Evolutionary conservation across 2,113 vertebrate species (phyloP).

Genomic region (Smithornis capensis): DNA sequence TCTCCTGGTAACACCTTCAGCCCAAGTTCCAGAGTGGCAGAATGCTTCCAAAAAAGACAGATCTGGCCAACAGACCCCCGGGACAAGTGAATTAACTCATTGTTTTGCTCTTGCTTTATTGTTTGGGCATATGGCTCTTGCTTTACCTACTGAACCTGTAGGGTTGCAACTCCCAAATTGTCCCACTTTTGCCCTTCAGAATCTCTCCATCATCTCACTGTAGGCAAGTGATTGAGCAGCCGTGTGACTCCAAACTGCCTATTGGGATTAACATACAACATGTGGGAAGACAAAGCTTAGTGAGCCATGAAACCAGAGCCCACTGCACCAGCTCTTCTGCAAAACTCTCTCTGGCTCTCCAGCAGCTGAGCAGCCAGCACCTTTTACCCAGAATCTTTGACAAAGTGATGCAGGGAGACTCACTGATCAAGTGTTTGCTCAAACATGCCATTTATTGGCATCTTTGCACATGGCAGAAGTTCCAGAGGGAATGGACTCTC

Average conservation of each 20-base stretch:
- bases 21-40: background rate
- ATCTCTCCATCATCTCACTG: background rate
- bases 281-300: background rate
- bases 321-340: background rate
- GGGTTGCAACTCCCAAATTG: background rate
- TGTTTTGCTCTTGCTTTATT: background rate
- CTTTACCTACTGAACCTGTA: background rate
- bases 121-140: background rate
- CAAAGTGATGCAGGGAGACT: background rate
- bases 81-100: background rate
- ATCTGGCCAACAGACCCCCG: background rate
- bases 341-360: background rate
- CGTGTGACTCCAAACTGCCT: background rate
- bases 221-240: background rate
- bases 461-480: background rate
- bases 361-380: background rate
- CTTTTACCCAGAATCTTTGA: background rate
- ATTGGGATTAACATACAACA: background rate
- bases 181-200: background rate
- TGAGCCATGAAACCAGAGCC: background rate
- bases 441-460: background rate
- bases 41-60: background rate
- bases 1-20: background rate
- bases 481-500: background rate
- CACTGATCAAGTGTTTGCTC: background rate